Conservation (phyloP, 2,113 vertebrate genomes). For the Larimichthys polyactis region DNA sequence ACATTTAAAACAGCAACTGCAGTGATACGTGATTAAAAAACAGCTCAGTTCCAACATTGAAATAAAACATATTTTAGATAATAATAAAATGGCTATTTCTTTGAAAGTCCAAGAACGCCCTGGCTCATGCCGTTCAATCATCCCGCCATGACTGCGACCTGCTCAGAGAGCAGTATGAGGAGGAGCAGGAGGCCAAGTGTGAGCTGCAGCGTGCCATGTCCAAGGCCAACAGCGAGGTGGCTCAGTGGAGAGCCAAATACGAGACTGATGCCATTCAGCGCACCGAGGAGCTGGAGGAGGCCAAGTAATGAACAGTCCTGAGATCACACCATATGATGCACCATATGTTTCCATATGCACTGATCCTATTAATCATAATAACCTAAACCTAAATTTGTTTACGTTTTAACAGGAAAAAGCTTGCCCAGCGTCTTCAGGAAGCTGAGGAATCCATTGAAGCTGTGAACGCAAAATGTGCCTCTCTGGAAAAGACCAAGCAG, state of each 20-base stretch:
- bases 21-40: not conserved
- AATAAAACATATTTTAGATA: not conserved
- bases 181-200: constrained; percentile 86
- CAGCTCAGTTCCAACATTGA: not conserved
- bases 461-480: constrained; percentile 81
- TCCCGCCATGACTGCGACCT: constrained; percentile 83
- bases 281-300: constrained; percentile 85
- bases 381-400: too few species aligned
- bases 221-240: constrained; percentile 84
- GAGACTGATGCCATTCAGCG: constrained; percentile 84
- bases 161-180: constrained; percentile 88
- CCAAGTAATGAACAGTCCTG: constrained; percentile 72
- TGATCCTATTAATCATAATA: not conserved
- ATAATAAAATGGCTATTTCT: not conserved
- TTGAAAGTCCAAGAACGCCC: constrained; percentile 86
- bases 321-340: not conserved
- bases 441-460: constrained; percentile 81
- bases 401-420: constrained; percentile 75
- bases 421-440: constrained; percentile 83
- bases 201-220: constrained; percentile 81
- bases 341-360: not conserved
- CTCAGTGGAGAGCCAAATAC: constrained; percentile 85
- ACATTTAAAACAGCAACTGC: not conserved
- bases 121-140: constrained; percentile 87
- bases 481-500: constrained; percentile 83